Evolutionary conservation across 2,797 vertebrate species (phyloP).

Genomic region (Platalea minor): DNA sequence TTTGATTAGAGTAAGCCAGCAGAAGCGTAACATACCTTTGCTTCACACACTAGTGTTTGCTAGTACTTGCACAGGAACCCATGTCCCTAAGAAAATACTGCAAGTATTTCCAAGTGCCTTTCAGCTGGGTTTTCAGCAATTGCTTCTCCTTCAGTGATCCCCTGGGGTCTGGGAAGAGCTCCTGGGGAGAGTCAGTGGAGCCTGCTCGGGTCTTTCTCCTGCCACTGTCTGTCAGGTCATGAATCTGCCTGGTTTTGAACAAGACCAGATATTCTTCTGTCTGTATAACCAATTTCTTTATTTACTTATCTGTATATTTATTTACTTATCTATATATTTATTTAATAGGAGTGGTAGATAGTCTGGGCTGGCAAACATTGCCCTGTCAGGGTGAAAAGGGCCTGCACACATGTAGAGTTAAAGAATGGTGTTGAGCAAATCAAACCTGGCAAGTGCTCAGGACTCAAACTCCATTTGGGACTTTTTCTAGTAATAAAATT

Average conservation of each 20-base stretch:
- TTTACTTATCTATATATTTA: not conserved
- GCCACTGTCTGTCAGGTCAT: not conserved
- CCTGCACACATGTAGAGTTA: not conserved
- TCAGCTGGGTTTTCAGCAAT: not conserved
- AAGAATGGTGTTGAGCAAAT: not conserved
- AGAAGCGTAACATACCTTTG: not conserved
- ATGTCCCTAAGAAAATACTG: not conserved
- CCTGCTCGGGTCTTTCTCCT: not conserved
- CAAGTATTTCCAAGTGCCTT: not conserved
- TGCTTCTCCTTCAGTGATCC: not conserved
- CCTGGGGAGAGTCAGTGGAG: not conserved
- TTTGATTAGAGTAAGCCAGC: not conserved
- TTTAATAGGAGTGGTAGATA: not conserved
- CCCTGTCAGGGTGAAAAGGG: not conserved
- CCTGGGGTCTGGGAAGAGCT: not conserved
- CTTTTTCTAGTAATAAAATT: not conserved
- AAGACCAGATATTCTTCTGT: not conserved
- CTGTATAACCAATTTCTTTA: not conserved
- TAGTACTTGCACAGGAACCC: not conserved
- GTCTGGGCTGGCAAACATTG: not conserved
- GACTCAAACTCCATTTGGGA: not conserved
- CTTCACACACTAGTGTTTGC: not conserved
- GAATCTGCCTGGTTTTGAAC: not conserved
- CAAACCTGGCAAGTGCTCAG: not conserved
- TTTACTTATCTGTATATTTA: not conserved